Evolutionary conservation across 2,888 invertebrate genomes (phyloP), one percentile per base, ranked within the genome.

Genomic region (Hydrotaea cyrtoneurina): DNA sequence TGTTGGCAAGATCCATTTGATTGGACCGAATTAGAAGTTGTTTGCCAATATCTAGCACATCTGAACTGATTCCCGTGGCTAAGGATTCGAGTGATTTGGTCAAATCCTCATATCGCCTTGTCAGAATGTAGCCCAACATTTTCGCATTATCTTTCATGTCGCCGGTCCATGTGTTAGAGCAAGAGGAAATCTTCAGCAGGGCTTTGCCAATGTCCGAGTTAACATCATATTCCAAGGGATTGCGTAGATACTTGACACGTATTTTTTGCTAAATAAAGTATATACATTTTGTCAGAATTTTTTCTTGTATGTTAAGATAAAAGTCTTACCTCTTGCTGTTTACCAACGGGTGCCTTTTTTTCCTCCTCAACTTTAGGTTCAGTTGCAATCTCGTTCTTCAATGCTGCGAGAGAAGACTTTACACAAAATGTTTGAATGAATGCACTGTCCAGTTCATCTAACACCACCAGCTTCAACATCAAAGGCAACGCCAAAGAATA

Each of bases 221-320:
- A 93, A 98, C 97, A 92, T 98, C 98, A 89, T 97, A 96, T 93
- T 98, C 98, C 92, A 21, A 17, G 90, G 96, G 95, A 90, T 98
- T 97, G 88, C 96, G 94, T 53, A 99, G 89, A 90, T 94, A 98
- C 80, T 94, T 94, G 0, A 98, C 95, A 87, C 98, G 94, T 10
- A 98, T 94, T 93, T 95, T 96, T 26, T 95, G 93, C 93, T 95
- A 76, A 82, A 85, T 80, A 11, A 55, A 72, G 39, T 75, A 8
- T 72, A 55, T 2, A 66, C 19, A 11, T 66, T 13, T 1, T 43
- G 23, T 31, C 7, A 31, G n/a, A 43, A 69, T 69, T 39, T 19
- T 8, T 36, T 39, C 7, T 64, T 36, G 13, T 21, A 3, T 11
- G 10, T 11, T 39, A 26, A 36, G 13, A 39, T 66, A 19, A 7